phyloP scores from a whole-genome alignment of 2,113 vertebrate genomes.

The Pseudonaja textilis region DNA sequence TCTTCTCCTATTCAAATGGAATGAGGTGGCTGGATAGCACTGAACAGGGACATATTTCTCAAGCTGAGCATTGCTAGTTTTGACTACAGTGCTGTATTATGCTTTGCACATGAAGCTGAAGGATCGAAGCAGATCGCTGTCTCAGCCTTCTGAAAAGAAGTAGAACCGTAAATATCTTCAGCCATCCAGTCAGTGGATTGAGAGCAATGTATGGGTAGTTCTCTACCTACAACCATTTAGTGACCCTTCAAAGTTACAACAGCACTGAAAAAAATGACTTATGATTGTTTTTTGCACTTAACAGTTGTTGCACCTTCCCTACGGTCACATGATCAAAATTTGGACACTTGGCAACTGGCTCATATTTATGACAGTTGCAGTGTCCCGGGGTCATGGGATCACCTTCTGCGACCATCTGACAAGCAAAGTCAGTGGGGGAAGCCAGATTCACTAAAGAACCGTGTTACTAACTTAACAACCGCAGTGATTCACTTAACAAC shows the following conservation, averaged over 20 bases:
- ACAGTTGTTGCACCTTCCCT: not conserved
- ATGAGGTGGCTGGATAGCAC: not conserved
- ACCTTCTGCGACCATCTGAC: not conserved
- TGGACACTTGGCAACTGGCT: not conserved
- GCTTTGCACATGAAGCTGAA: not conserved
- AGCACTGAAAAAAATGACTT: not conserved
- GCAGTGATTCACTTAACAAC: not conserved
- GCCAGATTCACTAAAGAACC: not conserved
- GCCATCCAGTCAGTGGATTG: not conserved
- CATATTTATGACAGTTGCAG: not conserved
- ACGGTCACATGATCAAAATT: not conserved
- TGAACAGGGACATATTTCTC: not conserved
- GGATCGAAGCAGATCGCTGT: not conserved
- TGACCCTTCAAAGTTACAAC: not conserved
- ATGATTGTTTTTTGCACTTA: not conserved
- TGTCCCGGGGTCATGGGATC: not conserved
- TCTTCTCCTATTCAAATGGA: not conserved
- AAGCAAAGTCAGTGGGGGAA: not conserved
- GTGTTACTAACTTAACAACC: not conserved
- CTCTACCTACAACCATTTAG: not conserved
- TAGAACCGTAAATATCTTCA: not conserved
- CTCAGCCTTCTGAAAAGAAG: not conserved
- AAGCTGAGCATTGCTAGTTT: not conserved
- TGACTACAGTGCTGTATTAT: not conserved
- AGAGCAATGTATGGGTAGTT: not conserved